Conservation (phyloP, 2,888 invertebrate genomes). For the Hermaeophaga mercurialis region DNA sequence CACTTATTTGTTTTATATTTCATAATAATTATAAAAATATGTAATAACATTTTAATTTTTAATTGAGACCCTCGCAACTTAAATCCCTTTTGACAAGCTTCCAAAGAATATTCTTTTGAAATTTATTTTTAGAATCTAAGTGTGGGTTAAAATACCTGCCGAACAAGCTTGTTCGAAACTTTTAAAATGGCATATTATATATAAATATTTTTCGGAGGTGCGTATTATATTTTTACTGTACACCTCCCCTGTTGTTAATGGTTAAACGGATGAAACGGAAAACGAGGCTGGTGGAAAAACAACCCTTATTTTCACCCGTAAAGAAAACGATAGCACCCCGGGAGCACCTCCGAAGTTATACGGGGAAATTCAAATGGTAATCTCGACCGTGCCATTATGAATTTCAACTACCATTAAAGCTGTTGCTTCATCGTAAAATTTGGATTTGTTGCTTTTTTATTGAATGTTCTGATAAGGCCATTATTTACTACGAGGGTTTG, state of each 20-base stretch:
- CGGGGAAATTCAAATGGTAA: constrained; percentile 32
- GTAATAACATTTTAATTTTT: no score
- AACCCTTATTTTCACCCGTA: constrained; percentile 43
- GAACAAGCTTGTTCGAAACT: no score
- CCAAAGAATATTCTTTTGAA: no score
- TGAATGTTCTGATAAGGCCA: constrained; percentile 18
- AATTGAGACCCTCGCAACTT: no score
- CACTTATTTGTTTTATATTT: no score
- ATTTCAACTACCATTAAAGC: constrained; percentile 26
- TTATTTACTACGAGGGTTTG: neutral
- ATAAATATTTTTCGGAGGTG: no score
- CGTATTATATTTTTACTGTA: no score
- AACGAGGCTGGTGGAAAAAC: constrained; percentile 48
- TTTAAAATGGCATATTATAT: no score
- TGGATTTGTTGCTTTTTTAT: constrained; percentile 24
- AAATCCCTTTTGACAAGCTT: no score
- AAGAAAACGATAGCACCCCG: constrained; percentile 41
- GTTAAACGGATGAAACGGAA: constrained; percentile 53
- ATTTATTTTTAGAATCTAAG: no score
- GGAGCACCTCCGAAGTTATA: constrained; percentile 32
- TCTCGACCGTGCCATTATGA: constrained; percentile 30
- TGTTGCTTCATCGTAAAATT: constrained; percentile 25
- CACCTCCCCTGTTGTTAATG: constrained; percentile 44
- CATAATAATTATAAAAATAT: no score
- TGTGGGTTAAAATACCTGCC: no score